Base-by-base conservation (phyloP, 2,797 vertebrate species). In the Danio aesculapii region DNA sequence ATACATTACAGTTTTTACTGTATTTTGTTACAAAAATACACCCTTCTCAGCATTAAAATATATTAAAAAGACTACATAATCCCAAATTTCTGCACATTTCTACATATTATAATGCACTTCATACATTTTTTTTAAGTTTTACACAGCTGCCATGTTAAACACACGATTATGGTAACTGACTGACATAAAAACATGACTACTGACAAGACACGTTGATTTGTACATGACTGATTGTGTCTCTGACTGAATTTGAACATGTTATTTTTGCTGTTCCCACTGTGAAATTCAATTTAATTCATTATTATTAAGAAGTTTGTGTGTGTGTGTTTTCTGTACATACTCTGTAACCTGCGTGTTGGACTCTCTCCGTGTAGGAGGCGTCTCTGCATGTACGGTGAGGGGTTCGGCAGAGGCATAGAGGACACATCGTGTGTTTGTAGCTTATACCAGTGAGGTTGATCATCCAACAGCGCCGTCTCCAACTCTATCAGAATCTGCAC, bases 391-490 rank as follows among this genome's bases (percentile, higher is more conserved):
- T 95, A 96, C 10, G 97, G 97, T 70, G 97, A 97, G 43, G 95
- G 93, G 75, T 93, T 96, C 69, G 96, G 96, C 85, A 97, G 95
- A n/a, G 96, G 96, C 88, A 97, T 87, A 21, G 97, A 98, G 21
- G 97, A 97, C 75, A 96, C 86, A 11, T 97, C 95, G 17, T 97
- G 97, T 0, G 96, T 96, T 92, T 98, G 97, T 72, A 99, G 95
- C 86, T 98, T 98, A 93, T 98, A 99, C 97, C 97, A 99, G 72
- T 99, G 98, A 75, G 97, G 96, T 83, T 97, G 96, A 86, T 99
- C 97, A n/a, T 99, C 97, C 87, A 99, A 82, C 77, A 98, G 91
- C 1, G 97, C 96, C 0, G 96, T 97, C 86, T 98, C 97, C 93
- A 99, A 86, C 86, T 97, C 95, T 74, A 99, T 96, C 72, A 98